Evolutionary conservation across 2,113 vertebrate genomes (phyloP).

Genomic region (Nyctereutes procyonoides): DNA sequence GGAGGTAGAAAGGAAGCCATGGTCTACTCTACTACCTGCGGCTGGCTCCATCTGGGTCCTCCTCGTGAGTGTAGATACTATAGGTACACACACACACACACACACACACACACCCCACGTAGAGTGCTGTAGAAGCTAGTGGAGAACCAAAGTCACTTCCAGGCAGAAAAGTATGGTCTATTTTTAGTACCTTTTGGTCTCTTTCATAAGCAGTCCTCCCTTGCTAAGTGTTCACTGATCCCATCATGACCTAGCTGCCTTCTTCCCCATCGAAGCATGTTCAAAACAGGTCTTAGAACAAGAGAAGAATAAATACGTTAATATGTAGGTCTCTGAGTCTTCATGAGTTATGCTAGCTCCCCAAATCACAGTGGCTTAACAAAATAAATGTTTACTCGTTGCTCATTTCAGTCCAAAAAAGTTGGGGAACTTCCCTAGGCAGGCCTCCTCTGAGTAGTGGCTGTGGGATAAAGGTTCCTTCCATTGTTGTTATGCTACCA

Average conservation of each 20-base stretch:
- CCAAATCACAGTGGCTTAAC: neutral
- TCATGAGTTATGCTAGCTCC: neutral
- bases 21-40: fast-evolving
- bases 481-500: neutral
- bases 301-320: neutral
- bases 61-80: neutral
- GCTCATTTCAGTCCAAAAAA: neutral
- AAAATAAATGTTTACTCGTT: constrained; percentile 15
- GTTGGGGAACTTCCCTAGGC: neutral
- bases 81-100: too few species aligned
- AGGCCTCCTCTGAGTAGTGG: neutral
- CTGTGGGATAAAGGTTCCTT: neutral
- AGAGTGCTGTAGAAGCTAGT: neutral
- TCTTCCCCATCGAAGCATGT: neutral
- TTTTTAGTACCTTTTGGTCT: neutral
- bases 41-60: neutral
- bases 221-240: neutral
- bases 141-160: neutral
- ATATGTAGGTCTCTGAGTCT: neutral
- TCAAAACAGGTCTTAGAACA: neutral
- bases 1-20: neutral
- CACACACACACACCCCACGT: neutral
- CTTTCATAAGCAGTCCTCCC: neutral
- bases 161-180: neutral
- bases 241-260: neutral